Percentiles rank a stretch among this genome's conserved stretches.
Evolutionary conservation across 1,140 invertebrate species (phyloP).

Genomic region (Thaumetopoea pityocampa): DNA sequence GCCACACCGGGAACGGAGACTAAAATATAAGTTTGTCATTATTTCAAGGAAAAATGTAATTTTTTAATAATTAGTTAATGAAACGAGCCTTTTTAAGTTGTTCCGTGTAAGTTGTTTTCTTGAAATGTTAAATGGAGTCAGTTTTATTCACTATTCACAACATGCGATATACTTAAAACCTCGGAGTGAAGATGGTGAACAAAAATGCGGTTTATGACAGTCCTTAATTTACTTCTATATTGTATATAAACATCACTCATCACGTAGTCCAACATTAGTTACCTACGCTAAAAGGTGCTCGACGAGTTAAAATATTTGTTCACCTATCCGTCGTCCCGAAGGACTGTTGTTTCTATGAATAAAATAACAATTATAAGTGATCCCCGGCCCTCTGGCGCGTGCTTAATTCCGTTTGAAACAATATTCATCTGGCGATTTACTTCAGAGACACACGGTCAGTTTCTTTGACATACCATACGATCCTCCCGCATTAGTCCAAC

Average conservation of each 20-base stretch:
- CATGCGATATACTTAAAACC: too few relatives aligned
- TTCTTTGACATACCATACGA: not conserved
- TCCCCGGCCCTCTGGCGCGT: constrained; percentile 55
- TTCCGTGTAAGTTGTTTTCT: too few relatives aligned
- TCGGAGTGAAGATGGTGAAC: too few relatives aligned
- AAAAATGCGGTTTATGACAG: not conserved
- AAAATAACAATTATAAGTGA: constrained; percentile 76
- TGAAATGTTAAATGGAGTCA: too few relatives aligned
- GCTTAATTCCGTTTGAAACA: constrained; percentile 73
- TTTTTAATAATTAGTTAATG: too few relatives aligned
- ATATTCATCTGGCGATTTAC: constrained; percentile 69
- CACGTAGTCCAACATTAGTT: not conserved
- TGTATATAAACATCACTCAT: not conserved
- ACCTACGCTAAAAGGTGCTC: constrained; percentile 59
- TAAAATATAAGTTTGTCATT: too few relatives aligned
- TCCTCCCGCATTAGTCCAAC: too few relatives aligned
- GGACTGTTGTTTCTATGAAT: constrained; percentile 74
- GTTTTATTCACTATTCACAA: too few relatives aligned
- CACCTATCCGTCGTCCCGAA: constrained; percentile 57
- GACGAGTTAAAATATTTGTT: constrained; percentile 63
- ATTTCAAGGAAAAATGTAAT: too few relatives aligned
- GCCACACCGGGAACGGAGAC: too few relatives aligned
- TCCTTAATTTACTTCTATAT: not conserved
- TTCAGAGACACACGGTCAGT: constrained; percentile 30
- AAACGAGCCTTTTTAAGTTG: too few relatives aligned